Evolutionary conservation across 2,113 vertebrate species (phyloP), one percentile per base, ranked within the genome.

Genomic region (Formicarius rufipectus): DNA sequence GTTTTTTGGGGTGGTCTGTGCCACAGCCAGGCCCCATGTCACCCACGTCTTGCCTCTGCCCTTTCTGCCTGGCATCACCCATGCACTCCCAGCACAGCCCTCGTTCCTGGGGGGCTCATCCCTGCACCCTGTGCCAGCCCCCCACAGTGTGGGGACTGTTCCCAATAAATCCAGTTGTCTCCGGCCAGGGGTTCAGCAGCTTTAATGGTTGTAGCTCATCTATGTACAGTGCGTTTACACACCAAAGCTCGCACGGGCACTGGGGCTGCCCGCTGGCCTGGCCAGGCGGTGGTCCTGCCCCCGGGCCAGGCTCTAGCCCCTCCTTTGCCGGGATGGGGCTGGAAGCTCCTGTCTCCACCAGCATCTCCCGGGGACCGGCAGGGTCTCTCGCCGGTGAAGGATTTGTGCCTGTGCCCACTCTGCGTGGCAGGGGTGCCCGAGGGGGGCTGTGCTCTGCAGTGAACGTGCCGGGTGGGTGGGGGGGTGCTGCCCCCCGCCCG

Each of bases 121-220:
- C 25, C 40, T 3, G 14, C 11, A 20, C 6, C 37, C 37, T 67
- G n/a, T n/a, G 11, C 20, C 47, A 17, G 33, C 31, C 14, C 55
- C 84, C 28, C 5, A 0, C 17, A 2, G 67, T 7, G 20, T 39
- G 22, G 20, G 23, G 23, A 23, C 74, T 31, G 35, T 24, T 59
- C 78, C 58, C 2, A 96, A 92, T 96, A 95, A 97, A 97, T 4
- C 80, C 64, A 45, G 10, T 79, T 79, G 47, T 33, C 83, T 79
- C 74, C 67, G 80, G 79, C 2, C 0, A 40, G 74, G 95, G 97
- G 85, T 94, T 62, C 93, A 98, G 96, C 95, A 97, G 94, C 96
- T 98, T 97, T 98, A 98, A 98, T 98, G 82, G 73, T 94, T 93
- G 96, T 95, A 97, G 97, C 94, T 80, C 58, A 18, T 97, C 96